phyloP scores from a whole-genome alignment of 2,797 vertebrate species.

The Halcyon badia region DNA sequence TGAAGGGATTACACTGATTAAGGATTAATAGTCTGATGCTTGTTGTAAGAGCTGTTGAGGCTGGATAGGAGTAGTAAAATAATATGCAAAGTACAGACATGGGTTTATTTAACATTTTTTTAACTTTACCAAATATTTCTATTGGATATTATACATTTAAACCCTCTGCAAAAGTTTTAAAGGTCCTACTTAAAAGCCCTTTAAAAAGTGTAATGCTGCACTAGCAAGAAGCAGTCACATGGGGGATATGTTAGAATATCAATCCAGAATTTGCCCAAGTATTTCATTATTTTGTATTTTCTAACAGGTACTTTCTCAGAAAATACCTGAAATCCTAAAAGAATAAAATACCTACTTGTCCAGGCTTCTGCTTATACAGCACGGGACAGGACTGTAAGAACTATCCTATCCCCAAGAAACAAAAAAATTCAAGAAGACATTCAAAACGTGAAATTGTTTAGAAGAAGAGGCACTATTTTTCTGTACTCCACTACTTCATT shows the following conservation, averaged over 20 bases:
- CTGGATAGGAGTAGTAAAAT: constrained; percentile 68
- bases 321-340: not conserved
- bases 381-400: not conserved
- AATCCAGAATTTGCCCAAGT: constrained; percentile 2
- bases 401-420: not conserved
- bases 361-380: not conserved
- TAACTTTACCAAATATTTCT: constrained; percentile 65
- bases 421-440: not conserved
- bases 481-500: not conserved
- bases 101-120: constrained; percentile 54
- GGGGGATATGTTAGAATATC: constrained; percentile 54
- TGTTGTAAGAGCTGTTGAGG: constrained; percentile 70
- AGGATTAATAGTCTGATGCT: constrained; percentile 80
- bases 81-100: constrained; percentile 60
- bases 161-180: not conserved
- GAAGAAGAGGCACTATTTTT: not conserved
- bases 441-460: not conserved
- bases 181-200: constrained; percentile 12
- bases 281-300: not conserved
- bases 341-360: not conserved
- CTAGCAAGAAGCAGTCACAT: constrained; percentile 66
- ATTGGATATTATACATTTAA: constrained; percentile 33
- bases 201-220: constrained; percentile 9
- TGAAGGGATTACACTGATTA: constrained; percentile 78
- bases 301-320: not conserved